Percentiles rank a stretch among this genome's conserved stretches.
These are phyloP conservation scores for Rhinophrynus dorsalis DNA, from an alignment of 2,797 vertebrate genomes.

Conservation along the genomic window DNA sequence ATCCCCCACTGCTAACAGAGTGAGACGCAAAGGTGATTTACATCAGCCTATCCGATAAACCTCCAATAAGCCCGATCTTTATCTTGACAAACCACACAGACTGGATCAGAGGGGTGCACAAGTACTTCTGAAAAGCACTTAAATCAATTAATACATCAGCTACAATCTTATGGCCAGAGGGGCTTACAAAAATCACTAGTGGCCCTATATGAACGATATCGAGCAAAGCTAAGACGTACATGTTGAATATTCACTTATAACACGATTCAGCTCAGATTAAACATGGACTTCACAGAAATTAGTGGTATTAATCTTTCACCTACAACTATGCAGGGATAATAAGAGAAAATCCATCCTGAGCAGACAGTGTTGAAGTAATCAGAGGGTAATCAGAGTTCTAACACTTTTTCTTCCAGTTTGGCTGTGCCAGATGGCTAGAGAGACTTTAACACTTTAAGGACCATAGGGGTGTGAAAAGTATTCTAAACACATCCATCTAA, in stretches of 20 bases:
- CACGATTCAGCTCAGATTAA: neutral
- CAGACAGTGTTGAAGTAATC: neutral
- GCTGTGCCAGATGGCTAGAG: neutral
- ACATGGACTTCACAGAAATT: neutral
- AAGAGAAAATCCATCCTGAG: conserved; percentile 5
- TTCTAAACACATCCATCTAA: no score
- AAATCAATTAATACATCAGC: conserved; percentile 26
- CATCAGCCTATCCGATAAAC: conserved; percentile 65
- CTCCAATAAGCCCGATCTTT: conserved; percentile 63
- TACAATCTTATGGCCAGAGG: conserved; percentile 1
- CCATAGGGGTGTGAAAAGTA: no score
- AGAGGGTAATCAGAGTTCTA: neutral
- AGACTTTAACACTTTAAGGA: no score
- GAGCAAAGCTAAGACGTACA: neutral
- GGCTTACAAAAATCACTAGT: neutral
- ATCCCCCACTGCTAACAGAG: conserved; percentile 38
- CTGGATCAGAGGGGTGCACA: neutral
- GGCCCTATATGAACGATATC: neutral
- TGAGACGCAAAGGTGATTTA: conserved; percentile 68
- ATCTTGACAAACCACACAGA: conserved; percentile 50
- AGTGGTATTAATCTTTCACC: conserved; percentile 17
- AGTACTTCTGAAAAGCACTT: conserved; percentile 21
- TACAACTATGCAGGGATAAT: neutral
- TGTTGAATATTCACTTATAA: no score
- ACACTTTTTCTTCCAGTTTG: neutral